These are phyloP conservation scores for Matsumyia berberina DNA, from an alignment of 2,888 invertebrate species.

Conservation along the genomic window DNA sequence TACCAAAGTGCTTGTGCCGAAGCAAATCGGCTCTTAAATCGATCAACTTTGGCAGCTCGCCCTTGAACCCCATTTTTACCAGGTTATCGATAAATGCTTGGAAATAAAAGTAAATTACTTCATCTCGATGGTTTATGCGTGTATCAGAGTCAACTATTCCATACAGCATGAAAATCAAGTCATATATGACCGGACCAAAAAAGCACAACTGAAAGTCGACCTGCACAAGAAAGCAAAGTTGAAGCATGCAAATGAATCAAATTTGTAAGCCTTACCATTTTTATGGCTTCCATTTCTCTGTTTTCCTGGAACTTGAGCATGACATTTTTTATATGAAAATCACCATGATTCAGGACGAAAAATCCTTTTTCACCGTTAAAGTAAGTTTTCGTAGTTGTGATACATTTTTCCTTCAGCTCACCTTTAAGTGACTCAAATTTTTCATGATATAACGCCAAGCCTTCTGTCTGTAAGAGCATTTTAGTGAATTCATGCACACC, in stretches of 20 bases:
- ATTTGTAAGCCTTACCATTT: conserved; percentile 5
- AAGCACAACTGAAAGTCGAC: conserved; percentile 79
- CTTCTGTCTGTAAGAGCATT: conserved; percentile 20
- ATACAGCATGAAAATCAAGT: conserved; percentile 78
- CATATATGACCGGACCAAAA: conserved; percentile 77
- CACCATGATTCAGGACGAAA: conserved; percentile 80
- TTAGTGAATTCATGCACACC: background rate
- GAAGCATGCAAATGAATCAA: conserved; percentile 3
- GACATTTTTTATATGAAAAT: conserved; percentile 80
- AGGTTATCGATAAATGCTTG: conserved; percentile 75
- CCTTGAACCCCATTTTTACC: conserved; percentile 76
- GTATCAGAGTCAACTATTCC: conserved; percentile 76
- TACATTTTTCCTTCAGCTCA: conserved; percentile 46
- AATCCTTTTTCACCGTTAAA: conserved; percentile 58
- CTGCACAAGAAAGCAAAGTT: background rate
- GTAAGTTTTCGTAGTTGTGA: conserved; percentile 57
- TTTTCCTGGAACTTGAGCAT: conserved; percentile 77
- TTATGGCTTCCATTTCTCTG: conserved; percentile 8
- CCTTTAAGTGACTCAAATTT: conserved; percentile 72
- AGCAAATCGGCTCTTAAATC: conserved; percentile 75
- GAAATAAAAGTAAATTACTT: conserved; percentile 78
- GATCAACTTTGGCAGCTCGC: conserved; percentile 74
- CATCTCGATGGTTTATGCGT: conserved; percentile 76
- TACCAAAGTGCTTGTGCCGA: conserved; percentile 77
- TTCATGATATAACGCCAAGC: conserved; percentile 63